Evolutionary conservation across 2,888 invertebrate species (phyloP).

Genomic region (Busseola fusca): DNA sequence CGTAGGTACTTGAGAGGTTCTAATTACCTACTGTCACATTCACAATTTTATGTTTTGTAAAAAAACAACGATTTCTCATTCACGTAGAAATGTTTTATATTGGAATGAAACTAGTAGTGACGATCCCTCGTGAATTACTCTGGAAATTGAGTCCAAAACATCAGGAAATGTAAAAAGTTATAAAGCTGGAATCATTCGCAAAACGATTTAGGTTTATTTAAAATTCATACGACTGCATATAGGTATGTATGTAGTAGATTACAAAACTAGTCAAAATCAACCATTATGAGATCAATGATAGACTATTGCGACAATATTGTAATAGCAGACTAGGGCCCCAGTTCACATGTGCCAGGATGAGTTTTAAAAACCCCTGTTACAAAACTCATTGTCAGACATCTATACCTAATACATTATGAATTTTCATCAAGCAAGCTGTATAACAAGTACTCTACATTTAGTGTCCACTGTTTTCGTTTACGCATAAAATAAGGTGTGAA

Average conservation of each 20-base stretch:
- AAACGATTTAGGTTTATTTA: not conserved
- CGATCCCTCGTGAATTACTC: slow-evolving; percentile 2
- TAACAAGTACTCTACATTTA: not conserved
- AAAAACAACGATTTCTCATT: slow-evolving; percentile 15
- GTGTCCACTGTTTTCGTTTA: not conserved
- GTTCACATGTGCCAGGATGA: too few species aligned
- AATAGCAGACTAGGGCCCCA: too few species aligned
- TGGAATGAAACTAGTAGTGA: slow-evolving; percentile 26
- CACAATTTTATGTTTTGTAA: not conserved
- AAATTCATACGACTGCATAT: slow-evolving; percentile 3
- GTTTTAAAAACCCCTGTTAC: too few species aligned
- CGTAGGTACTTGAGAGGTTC: not conserved
- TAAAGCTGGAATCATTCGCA: not conserved
- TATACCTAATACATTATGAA: too few species aligned
- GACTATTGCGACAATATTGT: too few species aligned
- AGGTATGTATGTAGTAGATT: too few species aligned
- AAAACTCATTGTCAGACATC: not conserved
- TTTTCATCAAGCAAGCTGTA: not conserved
- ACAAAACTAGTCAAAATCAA: too few species aligned
- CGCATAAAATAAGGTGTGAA: not conserved
- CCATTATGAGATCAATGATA: too few species aligned
- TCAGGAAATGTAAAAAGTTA: slow-evolving; percentile 47
- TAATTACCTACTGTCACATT: slow-evolving; percentile 10
- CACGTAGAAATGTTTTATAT: slow-evolving; percentile 11
- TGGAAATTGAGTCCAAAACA: slow-evolving; percentile 23